A percentile compares a stretch with the other conserved stretches of the same genome.
Evolutionary conservation across 2,888 invertebrate species (phyloP).

Genomic region (Parnassius orleans): DNA sequence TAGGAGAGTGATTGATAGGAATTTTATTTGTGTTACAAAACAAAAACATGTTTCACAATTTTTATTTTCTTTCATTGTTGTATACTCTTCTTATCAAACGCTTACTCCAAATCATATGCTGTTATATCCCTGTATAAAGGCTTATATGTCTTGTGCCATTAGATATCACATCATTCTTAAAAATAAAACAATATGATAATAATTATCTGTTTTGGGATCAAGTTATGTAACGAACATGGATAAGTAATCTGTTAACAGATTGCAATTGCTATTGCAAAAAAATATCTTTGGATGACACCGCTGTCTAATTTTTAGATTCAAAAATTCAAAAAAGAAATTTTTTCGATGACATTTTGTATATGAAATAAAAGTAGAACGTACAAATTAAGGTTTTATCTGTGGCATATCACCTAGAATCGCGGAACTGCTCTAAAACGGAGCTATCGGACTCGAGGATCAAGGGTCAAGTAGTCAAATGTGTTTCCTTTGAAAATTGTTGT

Average conservation of each 20-base stretch:
- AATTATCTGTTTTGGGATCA: conserved; percentile 70
- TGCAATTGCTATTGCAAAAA: conserved; percentile 34
- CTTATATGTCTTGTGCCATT: conserved; percentile 37
- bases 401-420: conserved; percentile 66
- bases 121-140: conserved; percentile 34
- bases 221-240: conserved; percentile 43
- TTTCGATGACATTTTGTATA: conserved; percentile 38
- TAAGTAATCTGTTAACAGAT: conserved; percentile 29
- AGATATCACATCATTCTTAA: conserved; percentile 27
- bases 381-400: conserved; percentile 50
- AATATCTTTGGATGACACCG: conserved; percentile 23
- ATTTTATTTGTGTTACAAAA: too few relatives aligned
- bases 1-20: not conserved
- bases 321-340: conserved; percentile 37
- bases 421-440: conserved; percentile 29
- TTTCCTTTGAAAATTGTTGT: conserved; percentile 66
- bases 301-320: conserved; percentile 38
- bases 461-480: conserved; percentile 39
- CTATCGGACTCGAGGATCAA: conserved; percentile 39
- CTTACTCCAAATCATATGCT: conserved; percentile 42
- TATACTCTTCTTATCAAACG: not conserved
- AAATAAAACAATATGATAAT: conserved; percentile 35
- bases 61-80: too few relatives aligned
- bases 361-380: conserved; percentile 49
- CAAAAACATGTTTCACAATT: too few relatives aligned